A percentile compares a stretch with the other conserved stretches of the same genome.
Evolutionary conservation across 2,113 vertebrate species (phyloP).

Genomic region (Podarcis muralis): DNA sequence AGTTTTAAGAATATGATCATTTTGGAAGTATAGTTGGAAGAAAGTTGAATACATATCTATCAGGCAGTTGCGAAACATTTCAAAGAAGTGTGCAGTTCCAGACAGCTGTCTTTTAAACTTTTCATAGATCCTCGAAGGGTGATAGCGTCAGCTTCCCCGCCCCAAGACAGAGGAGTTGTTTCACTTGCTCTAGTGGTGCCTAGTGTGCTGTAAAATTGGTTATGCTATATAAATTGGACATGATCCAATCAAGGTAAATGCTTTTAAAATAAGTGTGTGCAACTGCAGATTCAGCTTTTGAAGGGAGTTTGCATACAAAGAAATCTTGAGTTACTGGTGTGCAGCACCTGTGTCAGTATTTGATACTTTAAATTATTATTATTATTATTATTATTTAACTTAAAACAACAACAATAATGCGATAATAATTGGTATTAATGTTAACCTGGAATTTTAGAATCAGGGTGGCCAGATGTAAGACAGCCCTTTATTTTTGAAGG

Average conservation of each 20-base stretch:
- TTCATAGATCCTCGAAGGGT: constrained; percentile 36
- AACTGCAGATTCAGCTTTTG: not conserved
- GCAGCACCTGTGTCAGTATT: constrained; percentile 4
- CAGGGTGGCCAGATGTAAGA: no score
- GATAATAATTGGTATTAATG: not conserved
- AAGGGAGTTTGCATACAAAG: not conserved
- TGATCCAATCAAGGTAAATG: constrained; percentile 30
- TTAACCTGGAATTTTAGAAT: not conserved
- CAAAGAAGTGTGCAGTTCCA: not conserved
- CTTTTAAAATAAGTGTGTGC: not conserved
- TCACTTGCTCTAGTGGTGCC: constrained; percentile 41
- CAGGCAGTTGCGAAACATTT: not conserved
- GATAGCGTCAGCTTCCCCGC: not conserved
- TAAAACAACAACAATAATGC: no score
- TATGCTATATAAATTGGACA: constrained; percentile 23
- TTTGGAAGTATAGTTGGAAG: constrained; percentile 26
- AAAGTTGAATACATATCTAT: not conserved
- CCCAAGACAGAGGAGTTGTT: constrained; percentile 43
- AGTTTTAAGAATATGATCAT: constrained; percentile 28
- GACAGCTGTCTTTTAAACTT: constrained; percentile 30
- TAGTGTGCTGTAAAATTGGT: constrained; percentile 55
- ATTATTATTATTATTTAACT: not conserved
- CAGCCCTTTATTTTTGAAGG: no score
- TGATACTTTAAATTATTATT: not conserved
- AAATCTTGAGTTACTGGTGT: not conserved